Conservation (phyloP, 2,888 invertebrate genomes). For the Cistogaster globosa region DNA sequence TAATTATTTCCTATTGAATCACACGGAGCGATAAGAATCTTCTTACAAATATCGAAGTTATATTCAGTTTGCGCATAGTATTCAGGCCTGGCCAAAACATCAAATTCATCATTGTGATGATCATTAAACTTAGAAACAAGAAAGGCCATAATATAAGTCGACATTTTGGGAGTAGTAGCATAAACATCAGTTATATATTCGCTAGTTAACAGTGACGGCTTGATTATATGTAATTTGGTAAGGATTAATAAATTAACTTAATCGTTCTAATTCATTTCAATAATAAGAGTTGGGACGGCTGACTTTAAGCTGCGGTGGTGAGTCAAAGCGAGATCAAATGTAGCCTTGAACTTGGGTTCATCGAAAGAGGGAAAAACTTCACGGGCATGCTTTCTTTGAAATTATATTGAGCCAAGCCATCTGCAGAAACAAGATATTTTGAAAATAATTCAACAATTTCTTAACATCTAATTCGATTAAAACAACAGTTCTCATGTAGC, state of each 20-base stretch:
- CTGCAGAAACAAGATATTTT: conserved; percentile 75
- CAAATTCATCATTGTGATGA: conserved; percentile 74
- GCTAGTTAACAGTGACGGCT: conserved; percentile 40
- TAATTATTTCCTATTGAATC: conserved; percentile 86
- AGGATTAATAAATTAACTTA: conserved; percentile 70
- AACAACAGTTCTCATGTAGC: too few relatives aligned
- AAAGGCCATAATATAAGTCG: conserved; percentile 92
- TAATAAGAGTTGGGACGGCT: conserved; percentile 77
- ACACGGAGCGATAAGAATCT: conserved; percentile 84
- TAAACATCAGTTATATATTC: conserved; percentile 76
- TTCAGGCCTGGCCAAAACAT: conserved; percentile 88
- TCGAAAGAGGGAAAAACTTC: conserved; percentile 92
- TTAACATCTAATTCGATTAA: too few relatives aligned
- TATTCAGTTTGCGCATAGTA: conserved; percentile 87
- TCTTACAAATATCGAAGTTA: conserved; percentile 86
- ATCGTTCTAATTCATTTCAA: conserved; percentile 65
- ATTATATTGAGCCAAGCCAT: conserved; percentile 88
- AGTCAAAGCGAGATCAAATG: conserved; percentile 84
- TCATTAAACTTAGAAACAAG: conserved; percentile 86
- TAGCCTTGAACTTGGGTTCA: conserved; percentile 89
- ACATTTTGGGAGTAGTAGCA: conserved; percentile 86
- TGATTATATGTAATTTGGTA: too few relatives aligned
- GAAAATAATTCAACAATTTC: too few relatives aligned
- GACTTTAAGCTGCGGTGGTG: too few relatives aligned
- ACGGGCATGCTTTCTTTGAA: conserved; percentile 87